Conservation (phyloP, 2,797 vertebrate genomes). For the Gallinago stenura region DNA sequence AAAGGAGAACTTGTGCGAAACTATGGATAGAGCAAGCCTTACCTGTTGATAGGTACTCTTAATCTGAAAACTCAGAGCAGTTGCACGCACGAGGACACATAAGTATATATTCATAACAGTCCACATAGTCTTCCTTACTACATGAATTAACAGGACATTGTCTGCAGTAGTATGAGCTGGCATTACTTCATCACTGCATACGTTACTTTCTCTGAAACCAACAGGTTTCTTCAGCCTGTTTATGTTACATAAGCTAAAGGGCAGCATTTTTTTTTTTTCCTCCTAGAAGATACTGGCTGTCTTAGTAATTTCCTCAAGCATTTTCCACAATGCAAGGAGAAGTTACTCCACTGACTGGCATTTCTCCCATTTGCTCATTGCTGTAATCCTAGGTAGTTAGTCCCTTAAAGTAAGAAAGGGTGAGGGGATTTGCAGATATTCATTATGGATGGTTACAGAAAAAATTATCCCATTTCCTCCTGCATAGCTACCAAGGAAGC, state of each 20-base stretch:
- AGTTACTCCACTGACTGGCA: neutral
- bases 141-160: neutral
- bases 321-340: neutral
- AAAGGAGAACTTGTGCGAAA: neutral
- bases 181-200: neutral
- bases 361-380: neutral
- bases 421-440: neutral
- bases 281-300: neutral
- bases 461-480: neutral
- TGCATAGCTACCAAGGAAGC: neutral
- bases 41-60: neutral
- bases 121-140: neutral
- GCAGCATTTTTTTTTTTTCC: neutral
- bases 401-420: neutral
- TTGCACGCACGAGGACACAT: neutral
- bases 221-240: neutral
- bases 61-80: neutral
- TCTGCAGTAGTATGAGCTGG: neutral
- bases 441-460: neutral
- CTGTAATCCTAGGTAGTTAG: neutral
- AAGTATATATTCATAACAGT: neutral
- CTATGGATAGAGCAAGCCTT: neutral
- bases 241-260: too few species aligned
- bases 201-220: neutral
- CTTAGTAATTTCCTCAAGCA: neutral